These are phyloP conservation scores for Silurus meridionalis DNA, from an alignment of 2,113 vertebrate genomes.

Conservation along the genomic window DNA sequence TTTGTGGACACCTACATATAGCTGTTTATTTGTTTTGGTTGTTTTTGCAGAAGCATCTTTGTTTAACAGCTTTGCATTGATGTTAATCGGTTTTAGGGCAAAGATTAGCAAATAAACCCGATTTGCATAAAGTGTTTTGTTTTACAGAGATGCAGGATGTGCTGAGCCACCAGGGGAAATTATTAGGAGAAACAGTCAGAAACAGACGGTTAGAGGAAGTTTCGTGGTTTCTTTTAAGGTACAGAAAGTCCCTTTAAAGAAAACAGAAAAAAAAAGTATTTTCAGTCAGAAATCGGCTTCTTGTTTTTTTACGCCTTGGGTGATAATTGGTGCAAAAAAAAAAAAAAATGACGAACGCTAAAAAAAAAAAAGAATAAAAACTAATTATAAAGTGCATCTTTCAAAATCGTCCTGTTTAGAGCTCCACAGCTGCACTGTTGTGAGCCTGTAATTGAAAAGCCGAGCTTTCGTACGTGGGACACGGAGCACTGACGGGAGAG, in stretches of 20 bases:
- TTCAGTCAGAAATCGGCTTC: not conserved
- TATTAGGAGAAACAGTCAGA: slow-evolving; percentile 41
- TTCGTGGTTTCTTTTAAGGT: slow-evolving; percentile 51
- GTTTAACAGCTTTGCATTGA: not conserved
- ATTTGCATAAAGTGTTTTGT: slow-evolving; percentile 1
- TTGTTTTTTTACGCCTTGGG: not conserved
- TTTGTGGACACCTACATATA: too few relatives aligned
- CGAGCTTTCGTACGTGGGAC: slow-evolving; percentile 56
- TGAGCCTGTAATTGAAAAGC: slow-evolving; percentile 28
- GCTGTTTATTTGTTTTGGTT: not conserved
- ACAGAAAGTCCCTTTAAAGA: slow-evolving; percentile 52
- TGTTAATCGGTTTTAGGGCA: not conserved
- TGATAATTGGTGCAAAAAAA: too few relatives aligned
- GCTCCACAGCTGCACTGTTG: slow-evolving; percentile 19
- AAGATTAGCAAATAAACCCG: not conserved
- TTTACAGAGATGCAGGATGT: slow-evolving; percentile 13
- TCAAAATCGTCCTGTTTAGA: too few relatives aligned
- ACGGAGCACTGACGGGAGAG: slow-evolving; percentile 51
- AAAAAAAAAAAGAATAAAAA: not conserved
- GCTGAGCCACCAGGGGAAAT: slow-evolving; percentile 17
- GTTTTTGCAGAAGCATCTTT: not conserved
- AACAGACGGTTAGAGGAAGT: slow-evolving; percentile 46
- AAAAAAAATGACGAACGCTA: too few relatives aligned
- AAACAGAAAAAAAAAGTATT: not conserved
- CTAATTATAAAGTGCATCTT: not conserved